phyloP scores from a whole-genome alignment of 2,888 invertebrate genomes.

The Ophion ellenae region DNA sequence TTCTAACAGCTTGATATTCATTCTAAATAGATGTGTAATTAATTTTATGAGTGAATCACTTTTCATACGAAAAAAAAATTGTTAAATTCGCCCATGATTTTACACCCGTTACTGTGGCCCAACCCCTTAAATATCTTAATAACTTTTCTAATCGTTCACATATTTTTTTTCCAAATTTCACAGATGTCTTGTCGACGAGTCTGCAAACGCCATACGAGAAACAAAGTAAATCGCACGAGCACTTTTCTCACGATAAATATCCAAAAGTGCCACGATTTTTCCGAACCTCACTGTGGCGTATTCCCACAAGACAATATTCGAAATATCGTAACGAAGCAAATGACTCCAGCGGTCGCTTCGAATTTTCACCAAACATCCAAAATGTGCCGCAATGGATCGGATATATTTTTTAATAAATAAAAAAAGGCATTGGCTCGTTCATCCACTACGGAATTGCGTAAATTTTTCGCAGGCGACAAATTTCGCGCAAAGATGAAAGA shows the following conservation, averaged over 20 bases:
- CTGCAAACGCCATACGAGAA: not conserved
- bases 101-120: no score
- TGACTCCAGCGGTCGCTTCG: no score
- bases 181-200: not conserved
- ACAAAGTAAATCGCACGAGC: not conserved
- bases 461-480: not conserved
- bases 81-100: no score
- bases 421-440: not conserved
- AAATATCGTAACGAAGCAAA: not conserved
- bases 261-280: not conserved
- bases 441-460: not conserved
- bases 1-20: no score
- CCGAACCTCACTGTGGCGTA: not conserved
- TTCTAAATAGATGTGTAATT: no score
- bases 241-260: not conserved
- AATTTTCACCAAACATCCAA: not conserved
- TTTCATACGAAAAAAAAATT: no score
- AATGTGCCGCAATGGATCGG: not conserved
- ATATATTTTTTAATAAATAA: not conserved
- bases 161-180: not conserved
- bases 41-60: no score
- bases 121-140: not conserved
- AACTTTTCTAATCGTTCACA: not conserved
- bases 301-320: not conserved
- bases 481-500: no score